phyloP scores from a whole-genome alignment of 2,888 invertebrate species.

The Ormyrus labotus region DNA sequence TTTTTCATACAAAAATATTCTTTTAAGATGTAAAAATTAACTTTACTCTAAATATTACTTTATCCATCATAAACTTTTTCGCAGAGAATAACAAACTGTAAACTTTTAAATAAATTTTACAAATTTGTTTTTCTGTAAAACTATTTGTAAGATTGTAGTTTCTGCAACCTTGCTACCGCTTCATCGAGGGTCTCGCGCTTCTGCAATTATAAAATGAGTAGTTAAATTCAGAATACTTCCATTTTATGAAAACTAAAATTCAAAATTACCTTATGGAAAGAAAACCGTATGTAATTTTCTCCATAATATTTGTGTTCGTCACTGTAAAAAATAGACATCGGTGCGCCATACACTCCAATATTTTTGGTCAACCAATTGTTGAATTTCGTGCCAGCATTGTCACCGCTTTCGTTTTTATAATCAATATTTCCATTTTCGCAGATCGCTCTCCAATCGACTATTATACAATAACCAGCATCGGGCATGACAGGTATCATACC shows the following conservation, averaged over 20 bases:
- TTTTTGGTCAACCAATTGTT: too few species aligned
- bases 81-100: too few species aligned
- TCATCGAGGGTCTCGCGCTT: conserved; percentile 79
- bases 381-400: neutral
- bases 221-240: too few species aligned
- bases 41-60: neutral
- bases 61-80: neutral
- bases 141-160: conserved; percentile 55
- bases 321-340: neutral
- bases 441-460: neutral
- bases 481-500: conserved; percentile 3
- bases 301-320: neutral
- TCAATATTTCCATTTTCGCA: neutral
- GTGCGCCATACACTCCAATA: too few species aligned
- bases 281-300: conserved; percentile 55
- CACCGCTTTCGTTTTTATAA: neutral
- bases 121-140: too few species aligned
- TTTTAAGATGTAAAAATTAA: neutral
- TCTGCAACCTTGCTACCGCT: conserved; percentile 71
- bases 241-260: too few species aligned
- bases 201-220: conserved; percentile 69
- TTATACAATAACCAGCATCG: neutral
- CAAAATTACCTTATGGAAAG: conserved; percentile 67
- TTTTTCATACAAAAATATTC: neutral
- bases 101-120: too few species aligned